Evolutionary conservation across 2,888 invertebrate species (phyloP).

Genomic region (Platycnemis pennipes): DNA sequence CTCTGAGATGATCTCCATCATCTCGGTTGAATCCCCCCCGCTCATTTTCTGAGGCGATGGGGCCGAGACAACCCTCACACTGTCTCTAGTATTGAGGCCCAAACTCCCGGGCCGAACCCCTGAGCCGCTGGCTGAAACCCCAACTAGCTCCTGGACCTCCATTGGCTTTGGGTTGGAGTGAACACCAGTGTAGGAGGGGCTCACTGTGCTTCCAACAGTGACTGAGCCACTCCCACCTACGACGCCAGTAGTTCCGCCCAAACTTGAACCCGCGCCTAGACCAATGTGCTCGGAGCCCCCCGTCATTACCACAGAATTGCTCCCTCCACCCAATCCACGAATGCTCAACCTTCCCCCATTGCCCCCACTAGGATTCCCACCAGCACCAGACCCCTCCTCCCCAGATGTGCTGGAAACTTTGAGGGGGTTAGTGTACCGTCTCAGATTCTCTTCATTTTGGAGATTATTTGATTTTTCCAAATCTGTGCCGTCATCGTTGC

Average conservation of each 20-base stretch:
- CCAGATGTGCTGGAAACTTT: constrained; percentile 83
- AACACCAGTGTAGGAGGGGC: constrained; percentile 47
- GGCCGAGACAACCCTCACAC: constrained; percentile 76
- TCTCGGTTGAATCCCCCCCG: constrained; percentile 79
- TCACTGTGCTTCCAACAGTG: constrained; percentile 50
- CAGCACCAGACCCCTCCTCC: constrained; percentile 80
- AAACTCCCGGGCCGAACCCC: constrained; percentile 78
- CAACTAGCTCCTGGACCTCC: constrained; percentile 70
- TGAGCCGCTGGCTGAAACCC: constrained; percentile 72
- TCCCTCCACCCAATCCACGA: constrained; percentile 76
- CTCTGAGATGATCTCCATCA: constrained; percentile 84
- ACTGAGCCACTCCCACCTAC: constrained; percentile 71
- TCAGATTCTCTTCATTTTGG: constrained; percentile 94
- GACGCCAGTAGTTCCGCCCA: constrained; percentile 73
- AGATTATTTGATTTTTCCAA: constrained; percentile 92
- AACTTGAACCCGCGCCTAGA: constrained; percentile 74
- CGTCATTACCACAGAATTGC: constrained; percentile 52
- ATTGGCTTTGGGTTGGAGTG: constrained; percentile 57
- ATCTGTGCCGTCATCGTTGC: constrained; percentile 69
- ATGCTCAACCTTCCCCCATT: constrained; percentile 75
- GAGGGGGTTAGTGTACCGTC: constrained; percentile 88
- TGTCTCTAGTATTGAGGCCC: constrained; percentile 79
- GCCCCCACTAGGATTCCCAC: constrained; percentile 77
- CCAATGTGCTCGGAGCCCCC: constrained; percentile 37
- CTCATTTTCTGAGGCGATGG: constrained; percentile 73